Evolutionary conservation across 1,140 invertebrate species (phyloP).

Genomic region (Campoletis sonorensis): DNA sequence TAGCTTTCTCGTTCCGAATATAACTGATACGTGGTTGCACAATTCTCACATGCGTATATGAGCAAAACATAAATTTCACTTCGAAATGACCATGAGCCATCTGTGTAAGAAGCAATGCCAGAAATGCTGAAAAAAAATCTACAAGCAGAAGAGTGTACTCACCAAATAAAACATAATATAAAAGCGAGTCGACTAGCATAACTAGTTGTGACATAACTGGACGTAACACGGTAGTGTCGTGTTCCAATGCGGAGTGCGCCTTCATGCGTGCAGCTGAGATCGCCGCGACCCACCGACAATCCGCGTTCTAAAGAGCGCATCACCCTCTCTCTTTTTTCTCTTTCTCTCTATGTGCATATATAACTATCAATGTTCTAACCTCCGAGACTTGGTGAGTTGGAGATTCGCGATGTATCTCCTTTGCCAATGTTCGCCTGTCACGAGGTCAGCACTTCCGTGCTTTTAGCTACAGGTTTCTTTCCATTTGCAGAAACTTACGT

Average conservation of each 20-base stretch:
- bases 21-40: conserved; percentile 16
- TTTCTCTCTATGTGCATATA: not conserved
- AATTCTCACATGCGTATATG: not conserved
- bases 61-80: conserved; percentile 29
- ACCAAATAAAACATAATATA: conserved; percentile 11
- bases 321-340: not conserved
- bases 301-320: conserved; percentile 26
- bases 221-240: conserved; percentile 52
- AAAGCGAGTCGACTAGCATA: conserved; percentile 56
- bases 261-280: conserved; percentile 56
- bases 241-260: conserved; percentile 47
- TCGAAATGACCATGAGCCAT: conserved; percentile 6
- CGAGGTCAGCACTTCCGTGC: conserved; percentile 24
- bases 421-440: conserved; percentile 23
- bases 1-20: not conserved
- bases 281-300: conserved; percentile 49
- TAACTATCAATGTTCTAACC: conserved; percentile 8
- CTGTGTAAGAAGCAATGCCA: not conserved
- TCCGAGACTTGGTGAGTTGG: not conserved
- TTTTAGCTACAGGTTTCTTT: conserved; percentile 10
- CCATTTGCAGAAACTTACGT: conserved; percentile 30
- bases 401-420: conserved; percentile 5
- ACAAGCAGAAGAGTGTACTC: conserved; percentile 41
- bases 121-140: conserved; percentile 20
- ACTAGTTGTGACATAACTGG: conserved; percentile 62